Evolutionary conservation across 1,140 invertebrate genomes (phyloP), one percentile per base, ranked within the genome.

Genomic region (Lordiphosa clarofinis): DNA sequence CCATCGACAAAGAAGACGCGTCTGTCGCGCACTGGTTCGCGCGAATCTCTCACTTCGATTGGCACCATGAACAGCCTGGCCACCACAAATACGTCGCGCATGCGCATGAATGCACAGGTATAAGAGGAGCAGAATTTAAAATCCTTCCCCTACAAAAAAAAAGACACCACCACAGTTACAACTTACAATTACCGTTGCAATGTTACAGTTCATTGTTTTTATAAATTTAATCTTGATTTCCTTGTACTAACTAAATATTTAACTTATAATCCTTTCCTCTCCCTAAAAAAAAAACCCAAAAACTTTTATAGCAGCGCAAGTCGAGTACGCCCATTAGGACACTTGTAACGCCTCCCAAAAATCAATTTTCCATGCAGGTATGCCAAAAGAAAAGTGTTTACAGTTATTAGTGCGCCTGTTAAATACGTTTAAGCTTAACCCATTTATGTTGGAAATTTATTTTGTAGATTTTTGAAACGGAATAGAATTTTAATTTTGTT

Each of bases 31-130:
- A 92, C 93, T 50, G 94, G 95, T 59, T 98, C 97, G 0, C 93
- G 94, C 56, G 96, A 97, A 79, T 96, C 96, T 50, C 91, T 97
- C 55, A 93, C 93, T 4, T 96, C 96, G 1, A 92, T 94, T 57
- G 91, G 93, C 62, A 93, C 92, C 24, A 91, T 93, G 40, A 92
- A 92, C 49, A 95, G 95, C 73, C 92, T 94, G 63, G 93, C 93
- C 44, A 92, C 93, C 50, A 92, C 91, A 19, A 87, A 87, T 52
- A 89, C 88, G 53, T 89, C 88, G 67, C 87, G 88, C 46, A 79
- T 89, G 67, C 81, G 88, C 62, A 86, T 88, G 86, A 88, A 81
- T 86, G 86, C 87, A 66, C 86, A 89, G 87, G 88, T 89, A 89
- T 88, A 89, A 75, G 61, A 49, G 60, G 28, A 54, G 8, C 24